Conservation (phyloP, 2,113 vertebrate species). For the Cephalopterus ornatus region DNA sequence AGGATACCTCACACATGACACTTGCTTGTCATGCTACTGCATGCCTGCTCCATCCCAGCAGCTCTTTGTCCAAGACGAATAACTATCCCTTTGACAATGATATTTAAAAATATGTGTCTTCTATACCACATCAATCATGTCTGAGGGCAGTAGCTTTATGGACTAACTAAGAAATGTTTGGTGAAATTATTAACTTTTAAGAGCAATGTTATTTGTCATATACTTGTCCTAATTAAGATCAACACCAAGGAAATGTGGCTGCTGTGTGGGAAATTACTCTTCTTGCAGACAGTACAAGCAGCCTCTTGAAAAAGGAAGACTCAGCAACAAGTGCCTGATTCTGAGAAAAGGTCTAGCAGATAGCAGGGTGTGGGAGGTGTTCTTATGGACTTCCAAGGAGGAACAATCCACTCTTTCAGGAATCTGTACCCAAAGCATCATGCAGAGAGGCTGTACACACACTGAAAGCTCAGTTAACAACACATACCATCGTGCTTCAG, state of each 20-base stretch:
- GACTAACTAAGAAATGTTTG: not conserved
- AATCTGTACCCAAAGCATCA: not conserved
- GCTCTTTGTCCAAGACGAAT: not conserved
- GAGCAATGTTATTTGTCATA: not conserved
- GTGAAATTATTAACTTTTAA: not conserved
- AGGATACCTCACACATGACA: not conserved
- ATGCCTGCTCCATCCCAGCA: not conserved
- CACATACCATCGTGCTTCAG: accelerated
- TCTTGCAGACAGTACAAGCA: not conserved
- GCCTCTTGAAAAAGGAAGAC: not conserved
- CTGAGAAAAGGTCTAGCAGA: not conserved
- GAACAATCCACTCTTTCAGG: not conserved
- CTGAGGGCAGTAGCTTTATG: not conserved
- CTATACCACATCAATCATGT: not conserved
- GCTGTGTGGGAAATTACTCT: not conserved
- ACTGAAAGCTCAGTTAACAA: not conserved
- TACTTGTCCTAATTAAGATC: not conserved
- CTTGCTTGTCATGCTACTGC: not conserved
- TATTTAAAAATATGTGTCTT: not conserved
- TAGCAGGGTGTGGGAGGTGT: accelerated
- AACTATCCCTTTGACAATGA: not conserved
- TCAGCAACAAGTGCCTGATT: not conserved
- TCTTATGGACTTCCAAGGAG: not conserved
- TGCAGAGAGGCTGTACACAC: not conserved
- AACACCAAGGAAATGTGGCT: not conserved